Base-by-base conservation (phyloP, 2,797 vertebrate species). In the Neosalanx taihuensis region DNA sequence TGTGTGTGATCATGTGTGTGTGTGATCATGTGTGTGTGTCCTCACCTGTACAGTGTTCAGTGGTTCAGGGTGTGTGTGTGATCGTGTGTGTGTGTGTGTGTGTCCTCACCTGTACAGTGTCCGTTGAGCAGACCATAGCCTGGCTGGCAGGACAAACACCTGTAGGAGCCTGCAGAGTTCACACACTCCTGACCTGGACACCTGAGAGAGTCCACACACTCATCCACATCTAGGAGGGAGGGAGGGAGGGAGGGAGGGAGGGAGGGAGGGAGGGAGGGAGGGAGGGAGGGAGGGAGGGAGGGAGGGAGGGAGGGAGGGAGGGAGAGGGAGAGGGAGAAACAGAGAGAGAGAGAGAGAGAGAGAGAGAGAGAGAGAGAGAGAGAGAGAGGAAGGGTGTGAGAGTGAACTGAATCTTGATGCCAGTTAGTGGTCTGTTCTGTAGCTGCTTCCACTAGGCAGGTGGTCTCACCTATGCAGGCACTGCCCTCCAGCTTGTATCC, bases 401-500 rank as follows among this genome's bases (percentile, higher is more conserved):
- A 67, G 49, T 13, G 33, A 9, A n/a, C 12, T 18, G 30, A 6
- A 63, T 30, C 59, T 64, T 3, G 3, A 35, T 35, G 33, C 10
- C 41, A 46, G 41, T 46, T 12, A 12, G 41, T 37, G 1, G 35
- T 37, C 35, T 46, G 41, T 12, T 46, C 41, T 12, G 12, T 13
- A 13, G 41, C 10, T 46, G 41, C 2, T 46, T 46, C 10, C 9
- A 46, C 7, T n/a, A 30, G 31, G 17, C 51, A 51, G 49, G 6
- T 7, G 20, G n/a, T 6, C 23, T 83, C 79, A 94, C 93, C 93
- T 85, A 83, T 82, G 69, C 94, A 94, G 80, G 82, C 87, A 83
- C 87, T 90, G n/a, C 90, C 77, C 46, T 83, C 71, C 58, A 92
- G 89, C 33, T 86, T 89, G 89, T 93, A 96, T 73, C 95, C 95